A percentile compares a stretch with the other conserved stretches of the same genome.
phyloP scores from a whole-genome alignment of 2,888 invertebrate genomes.

The Drosophila lutescens region DNA sequence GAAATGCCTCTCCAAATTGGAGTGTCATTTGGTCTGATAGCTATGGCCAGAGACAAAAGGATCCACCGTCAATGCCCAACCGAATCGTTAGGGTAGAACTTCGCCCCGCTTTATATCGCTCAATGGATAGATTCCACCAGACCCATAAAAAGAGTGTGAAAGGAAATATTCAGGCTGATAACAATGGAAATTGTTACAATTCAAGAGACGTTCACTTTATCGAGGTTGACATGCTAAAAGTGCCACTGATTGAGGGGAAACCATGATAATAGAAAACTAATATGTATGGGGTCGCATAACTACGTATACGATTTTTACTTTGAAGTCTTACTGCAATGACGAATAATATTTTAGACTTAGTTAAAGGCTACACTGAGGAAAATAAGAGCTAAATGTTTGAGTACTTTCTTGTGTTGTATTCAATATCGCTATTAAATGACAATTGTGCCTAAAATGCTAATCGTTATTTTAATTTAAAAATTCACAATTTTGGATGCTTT shows the following conservation, averaged over 20 bases:
- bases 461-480: too few relatives aligned
- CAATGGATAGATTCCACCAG: constrained; percentile 9
- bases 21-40: constrained; percentile 70
- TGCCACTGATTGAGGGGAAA: constrained; percentile 27
- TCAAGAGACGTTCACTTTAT: constrained; percentile 34
- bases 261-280: constrained; percentile 28
- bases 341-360: not conserved
- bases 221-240: constrained; percentile 42
- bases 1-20: constrained; percentile 80
- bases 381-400: too few relatives aligned
- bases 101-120: constrained; percentile 14
- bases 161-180: constrained; percentile 31
- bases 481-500: too few relatives aligned
- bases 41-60: constrained; percentile 27
- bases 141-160: constrained; percentile 40
- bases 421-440: too few relatives aligned
- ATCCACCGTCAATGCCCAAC: constrained; percentile 27
- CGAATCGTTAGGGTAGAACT: constrained; percentile 37
- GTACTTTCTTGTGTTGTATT: too few relatives aligned
- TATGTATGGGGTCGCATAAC: constrained; percentile 2
- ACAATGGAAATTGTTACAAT: constrained; percentile 44
- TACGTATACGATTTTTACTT: not conserved
- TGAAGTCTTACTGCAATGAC: constrained; percentile 18
- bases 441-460: too few relatives aligned
- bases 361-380: not conserved